Conservation (phyloP, 2,888 invertebrate species). For the Drosophila eohydei region DNA sequence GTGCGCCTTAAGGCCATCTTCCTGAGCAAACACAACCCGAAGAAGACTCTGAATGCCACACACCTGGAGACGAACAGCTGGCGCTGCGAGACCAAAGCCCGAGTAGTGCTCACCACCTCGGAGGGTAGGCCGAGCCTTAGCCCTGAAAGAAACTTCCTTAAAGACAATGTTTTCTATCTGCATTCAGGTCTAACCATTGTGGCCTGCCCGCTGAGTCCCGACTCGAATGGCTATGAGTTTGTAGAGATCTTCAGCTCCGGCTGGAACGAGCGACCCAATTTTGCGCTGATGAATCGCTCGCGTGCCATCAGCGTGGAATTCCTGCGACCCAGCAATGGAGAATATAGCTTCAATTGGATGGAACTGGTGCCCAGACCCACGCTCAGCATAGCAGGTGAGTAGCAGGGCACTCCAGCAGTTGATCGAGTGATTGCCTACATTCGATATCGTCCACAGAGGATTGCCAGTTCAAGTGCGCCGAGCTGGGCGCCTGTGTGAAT, state of each 20-base stretch:
- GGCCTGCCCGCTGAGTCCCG: conserved; percentile 86
- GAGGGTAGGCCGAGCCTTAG: conserved; percentile 75
- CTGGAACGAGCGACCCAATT: conserved; percentile 88
- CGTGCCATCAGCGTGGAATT: conserved; percentile 92
- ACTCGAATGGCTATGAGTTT: conserved; percentile 87
- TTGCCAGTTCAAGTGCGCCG: conserved; percentile 91
- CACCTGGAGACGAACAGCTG: conserved; percentile 86
- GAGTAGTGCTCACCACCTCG: conserved; percentile 92
- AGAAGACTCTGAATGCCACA: conserved; percentile 87
- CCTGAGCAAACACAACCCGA: conserved; percentile 84
- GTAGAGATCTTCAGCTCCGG: conserved; percentile 95
- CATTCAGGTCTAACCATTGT: conserved; percentile 85
- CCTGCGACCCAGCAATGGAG: conserved; percentile 90
- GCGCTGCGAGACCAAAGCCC: conserved; percentile 90
- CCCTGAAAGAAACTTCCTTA: too few relatives aligned
- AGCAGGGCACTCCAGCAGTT: background rate
- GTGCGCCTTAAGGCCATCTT: conserved; percentile 90
- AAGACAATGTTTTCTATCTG: background rate
- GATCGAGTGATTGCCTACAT: background rate
- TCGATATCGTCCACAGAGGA: conserved; percentile 86
- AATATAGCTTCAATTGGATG: conserved; percentile 92
- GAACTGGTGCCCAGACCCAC: conserved; percentile 88
- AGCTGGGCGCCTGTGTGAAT: conserved; percentile 92
- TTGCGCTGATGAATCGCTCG: conserved; percentile 87
- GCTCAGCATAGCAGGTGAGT: conserved; percentile 84